These are phyloP conservation scores for Lasioglossum figueresi DNA, from an alignment of 2,888 invertebrate genomes.

Conservation along the genomic window DNA sequence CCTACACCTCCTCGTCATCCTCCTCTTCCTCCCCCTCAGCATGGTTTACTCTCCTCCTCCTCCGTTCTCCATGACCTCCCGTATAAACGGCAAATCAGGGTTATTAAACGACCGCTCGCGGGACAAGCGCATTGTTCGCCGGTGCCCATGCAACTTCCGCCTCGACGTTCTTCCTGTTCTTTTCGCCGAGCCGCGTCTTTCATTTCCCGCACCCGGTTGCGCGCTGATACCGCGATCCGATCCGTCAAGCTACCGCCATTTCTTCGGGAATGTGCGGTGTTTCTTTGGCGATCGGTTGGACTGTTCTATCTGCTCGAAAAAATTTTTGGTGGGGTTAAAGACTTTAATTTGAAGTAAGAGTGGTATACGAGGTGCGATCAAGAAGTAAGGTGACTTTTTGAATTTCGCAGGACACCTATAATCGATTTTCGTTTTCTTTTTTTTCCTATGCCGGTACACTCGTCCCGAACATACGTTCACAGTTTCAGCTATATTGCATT, in stretches of 20 bases:
- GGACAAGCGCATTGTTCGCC: conserved; percentile 68
- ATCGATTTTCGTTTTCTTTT: too few species aligned
- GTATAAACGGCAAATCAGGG: conserved; percentile 76
- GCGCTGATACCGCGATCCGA: background rate
- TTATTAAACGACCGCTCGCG: conserved; percentile 76
- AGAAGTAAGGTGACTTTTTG: too few species aligned
- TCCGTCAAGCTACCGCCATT: background rate
- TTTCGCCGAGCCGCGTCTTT: conserved; percentile 25
- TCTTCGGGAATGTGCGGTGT: background rate
- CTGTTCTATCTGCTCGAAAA: background rate
- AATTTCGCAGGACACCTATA: too few species aligned
- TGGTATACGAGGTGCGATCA: too few species aligned
- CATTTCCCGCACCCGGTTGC: background rate
- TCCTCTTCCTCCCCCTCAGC: conserved; percentile 35
- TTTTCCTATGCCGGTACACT: too few species aligned
- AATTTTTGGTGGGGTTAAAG: background rate
- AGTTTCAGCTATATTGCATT: too few species aligned
- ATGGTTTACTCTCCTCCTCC: conserved; percentile 13
- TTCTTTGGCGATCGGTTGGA: background rate
- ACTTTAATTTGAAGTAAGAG: too few species aligned
- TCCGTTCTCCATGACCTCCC: conserved; percentile 64
- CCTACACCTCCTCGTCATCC: conserved; percentile 2
- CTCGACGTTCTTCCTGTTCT: conserved; percentile 60
- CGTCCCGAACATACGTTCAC: too few species aligned
- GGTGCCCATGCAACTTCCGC: conserved; percentile 69